A percentile compares a stretch with the other conserved stretches of the same genome.
Evolutionary conservation across 2,113 vertebrate species (phyloP).

Genomic region (Microtus ochrogaster): DNA sequence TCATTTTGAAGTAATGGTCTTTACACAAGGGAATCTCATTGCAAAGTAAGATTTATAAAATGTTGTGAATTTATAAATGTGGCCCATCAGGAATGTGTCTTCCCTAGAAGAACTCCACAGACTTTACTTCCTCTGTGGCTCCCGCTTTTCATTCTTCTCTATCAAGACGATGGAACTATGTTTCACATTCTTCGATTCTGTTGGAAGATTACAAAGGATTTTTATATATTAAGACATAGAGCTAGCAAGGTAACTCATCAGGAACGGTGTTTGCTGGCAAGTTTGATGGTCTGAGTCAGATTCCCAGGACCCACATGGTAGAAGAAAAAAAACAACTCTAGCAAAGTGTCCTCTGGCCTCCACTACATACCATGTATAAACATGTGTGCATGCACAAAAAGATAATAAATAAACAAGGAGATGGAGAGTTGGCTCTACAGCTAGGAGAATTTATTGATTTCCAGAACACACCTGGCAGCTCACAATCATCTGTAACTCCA

Average conservation of each 20-base stretch:
- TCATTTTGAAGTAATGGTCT: conserved; percentile 42
- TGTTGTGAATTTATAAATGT: background rate
- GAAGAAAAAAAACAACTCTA: background rate
- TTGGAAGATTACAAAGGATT: conserved; percentile 29
- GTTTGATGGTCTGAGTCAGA: background rate
- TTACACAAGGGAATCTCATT: conserved; percentile 22
- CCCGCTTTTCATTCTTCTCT: background rate
- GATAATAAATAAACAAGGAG: background rate
- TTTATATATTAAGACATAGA: background rate
- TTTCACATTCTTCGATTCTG: background rate
- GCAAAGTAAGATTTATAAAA: conserved; percentile 1
- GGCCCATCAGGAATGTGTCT: background rate
- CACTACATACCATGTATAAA: no score
- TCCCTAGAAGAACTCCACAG: conserved; percentile 16
- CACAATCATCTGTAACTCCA: background rate
- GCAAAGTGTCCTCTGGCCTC: background rate
- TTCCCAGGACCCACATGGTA: background rate
- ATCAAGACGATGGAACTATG: background rate
- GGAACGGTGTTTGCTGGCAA: background rate
- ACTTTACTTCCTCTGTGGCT: background rate
- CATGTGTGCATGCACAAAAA: background rate
- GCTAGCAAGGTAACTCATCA: background rate
- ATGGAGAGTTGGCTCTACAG: background rate
- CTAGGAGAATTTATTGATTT: background rate
- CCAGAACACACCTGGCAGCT: background rate